Evolutionary conservation across 2,113 vertebrate species (phyloP).

Genomic region (Atherinomorus stipes): DNA sequence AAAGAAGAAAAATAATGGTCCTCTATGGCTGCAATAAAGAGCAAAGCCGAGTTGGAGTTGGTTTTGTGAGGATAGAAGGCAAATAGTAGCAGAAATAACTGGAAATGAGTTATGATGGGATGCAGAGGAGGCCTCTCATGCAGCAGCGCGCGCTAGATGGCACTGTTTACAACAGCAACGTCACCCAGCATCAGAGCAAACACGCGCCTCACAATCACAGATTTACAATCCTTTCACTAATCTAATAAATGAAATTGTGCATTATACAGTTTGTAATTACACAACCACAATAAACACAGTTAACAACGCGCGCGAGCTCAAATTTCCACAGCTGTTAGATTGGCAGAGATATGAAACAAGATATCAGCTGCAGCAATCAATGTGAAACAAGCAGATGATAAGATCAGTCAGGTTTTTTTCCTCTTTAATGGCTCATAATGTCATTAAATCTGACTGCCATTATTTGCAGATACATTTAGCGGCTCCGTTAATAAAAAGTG

Average conservation of each 20-base stretch:
- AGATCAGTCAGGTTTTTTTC: slow-evolving; percentile 68
- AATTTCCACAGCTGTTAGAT: slow-evolving; percentile 77
- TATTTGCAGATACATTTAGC: slow-evolving; percentile 78
- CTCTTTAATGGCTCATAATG: slow-evolving; percentile 79
- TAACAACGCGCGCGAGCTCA: slow-evolving; percentile 77
- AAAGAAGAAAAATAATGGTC: too few relatives aligned
- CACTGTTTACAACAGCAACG: slow-evolving; percentile 77
- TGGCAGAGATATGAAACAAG: slow-evolving; percentile 76
- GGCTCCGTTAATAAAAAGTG: slow-evolving; percentile 78
- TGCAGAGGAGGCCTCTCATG: too few relatives aligned
- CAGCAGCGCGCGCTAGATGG: slow-evolving; percentile 73
- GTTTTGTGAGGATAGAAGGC: too few relatives aligned
- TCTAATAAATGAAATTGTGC: slow-evolving; percentile 79
- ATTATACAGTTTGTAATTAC: slow-evolving; percentile 82
- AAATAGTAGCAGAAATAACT: too few relatives aligned
- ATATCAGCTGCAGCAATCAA: slow-evolving; percentile 81
- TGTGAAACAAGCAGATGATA: slow-evolving; percentile 80
- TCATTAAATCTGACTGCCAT: slow-evolving; percentile 79
- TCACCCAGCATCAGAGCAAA: slow-evolving; percentile 25
- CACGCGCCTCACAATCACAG: slow-evolving; percentile 66
- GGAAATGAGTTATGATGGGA: too few relatives aligned
- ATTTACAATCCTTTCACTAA: slow-evolving; percentile 77
- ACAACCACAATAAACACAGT: slow-evolving; percentile 80
- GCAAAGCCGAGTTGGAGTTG: too few relatives aligned
- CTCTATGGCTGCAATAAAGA: slow-evolving; percentile 30